A percentile compares a stretch with the other conserved stretches of the same genome.
phyloP scores from a whole-genome alignment of 2,113 vertebrate species.

The Charina bottae region DNA sequence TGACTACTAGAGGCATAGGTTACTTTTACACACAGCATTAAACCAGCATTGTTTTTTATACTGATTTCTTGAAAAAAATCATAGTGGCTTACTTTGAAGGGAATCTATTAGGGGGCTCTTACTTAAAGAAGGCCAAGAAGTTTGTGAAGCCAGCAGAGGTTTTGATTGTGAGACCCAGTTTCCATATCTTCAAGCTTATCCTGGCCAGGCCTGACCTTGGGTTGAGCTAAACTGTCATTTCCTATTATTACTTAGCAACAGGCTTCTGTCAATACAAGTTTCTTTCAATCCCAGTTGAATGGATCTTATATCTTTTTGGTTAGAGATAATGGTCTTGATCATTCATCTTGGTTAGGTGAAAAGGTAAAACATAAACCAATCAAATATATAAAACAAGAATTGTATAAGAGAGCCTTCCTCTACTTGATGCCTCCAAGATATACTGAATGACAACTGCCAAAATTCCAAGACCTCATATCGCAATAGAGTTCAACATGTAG shows the following conservation, averaged over 20 bases:
- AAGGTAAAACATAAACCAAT: no score
- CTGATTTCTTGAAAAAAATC: background rate
- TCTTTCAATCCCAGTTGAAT: background rate
- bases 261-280: background rate
- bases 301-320: no score
- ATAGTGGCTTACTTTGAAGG: background rate
- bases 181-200: background rate
- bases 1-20: background rate
- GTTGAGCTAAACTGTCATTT: background rate
- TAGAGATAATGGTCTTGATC: no score
- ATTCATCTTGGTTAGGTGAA: no score
- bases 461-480: no score
- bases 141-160: background rate
- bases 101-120: background rate
- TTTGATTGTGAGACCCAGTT: background rate
- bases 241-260: background rate
- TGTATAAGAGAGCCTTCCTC: no score
- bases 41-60: background rate
- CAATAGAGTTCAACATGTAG: no score
- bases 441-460: no score
- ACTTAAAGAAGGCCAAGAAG: background rate
- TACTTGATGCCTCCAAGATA: no score
- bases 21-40: background rate
- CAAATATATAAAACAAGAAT: no score
- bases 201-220: background rate